Evolutionary conservation across 2,888 invertebrate species (phyloP).

Genomic region (Caprella mutica): DNA sequence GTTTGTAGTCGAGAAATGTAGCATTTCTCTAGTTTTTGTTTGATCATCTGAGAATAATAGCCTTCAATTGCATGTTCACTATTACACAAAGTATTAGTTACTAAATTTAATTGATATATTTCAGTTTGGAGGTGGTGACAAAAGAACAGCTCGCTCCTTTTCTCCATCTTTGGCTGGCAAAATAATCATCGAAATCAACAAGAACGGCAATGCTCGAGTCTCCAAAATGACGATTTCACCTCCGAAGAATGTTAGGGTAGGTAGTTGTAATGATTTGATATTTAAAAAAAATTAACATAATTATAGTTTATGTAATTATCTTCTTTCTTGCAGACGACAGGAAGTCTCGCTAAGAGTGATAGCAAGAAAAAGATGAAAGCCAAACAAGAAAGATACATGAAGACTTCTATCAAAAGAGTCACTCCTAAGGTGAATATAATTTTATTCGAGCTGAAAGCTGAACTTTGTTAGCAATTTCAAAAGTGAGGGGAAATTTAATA

Average conservation of each 20-base stretch:
- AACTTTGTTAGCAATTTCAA: no score
- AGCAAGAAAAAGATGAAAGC: not conserved
- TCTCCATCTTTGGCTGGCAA: not conserved
- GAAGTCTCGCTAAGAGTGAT: not conserved
- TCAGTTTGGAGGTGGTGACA: not conserved
- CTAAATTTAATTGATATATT: no score
- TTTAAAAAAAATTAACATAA: not conserved
- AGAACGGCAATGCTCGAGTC: not conserved
- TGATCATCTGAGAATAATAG: no score
- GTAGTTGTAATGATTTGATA: not conserved
- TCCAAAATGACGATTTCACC: not conserved
- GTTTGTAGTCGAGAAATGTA: not conserved
- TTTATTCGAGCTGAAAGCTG: no score
- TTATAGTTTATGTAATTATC: not conserved
- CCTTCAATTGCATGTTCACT: no score
- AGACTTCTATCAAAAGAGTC: conserved; percentile 3
- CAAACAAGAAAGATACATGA: not conserved
- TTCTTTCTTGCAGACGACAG: not conserved
- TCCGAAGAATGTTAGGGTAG: not conserved
- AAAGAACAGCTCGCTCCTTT: not conserved
- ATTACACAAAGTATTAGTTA: no score
- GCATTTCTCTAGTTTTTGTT: no score
- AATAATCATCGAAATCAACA: conserved; percentile 3
- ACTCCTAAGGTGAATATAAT: conserved; percentile 11
- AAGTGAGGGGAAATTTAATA: no score